A percentile compares a stretch with the other conserved stretches of the same genome.
phyloP scores from a whole-genome alignment of 2,888 invertebrate genomes.

The Scaptomyza polygonia region DNA sequence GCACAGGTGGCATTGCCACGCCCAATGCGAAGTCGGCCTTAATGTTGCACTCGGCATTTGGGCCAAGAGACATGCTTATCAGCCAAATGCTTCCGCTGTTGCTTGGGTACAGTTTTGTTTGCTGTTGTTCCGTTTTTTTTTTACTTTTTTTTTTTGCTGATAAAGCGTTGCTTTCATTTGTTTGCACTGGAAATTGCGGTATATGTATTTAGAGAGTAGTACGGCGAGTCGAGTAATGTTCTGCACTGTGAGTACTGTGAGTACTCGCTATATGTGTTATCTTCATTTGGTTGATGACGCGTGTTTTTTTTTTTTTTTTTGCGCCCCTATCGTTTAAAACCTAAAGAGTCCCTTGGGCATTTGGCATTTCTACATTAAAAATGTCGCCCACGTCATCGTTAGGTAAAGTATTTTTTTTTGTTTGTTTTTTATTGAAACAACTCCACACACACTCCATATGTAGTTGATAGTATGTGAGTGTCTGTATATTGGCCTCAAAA shows the following conservation, averaged over 20 bases:
- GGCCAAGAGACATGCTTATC: constrained; percentile 17
- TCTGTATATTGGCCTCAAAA: constrained; percentile 20
- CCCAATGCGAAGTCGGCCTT: constrained; percentile 54
- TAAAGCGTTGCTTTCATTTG: constrained; percentile 63
- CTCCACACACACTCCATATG: background rate
- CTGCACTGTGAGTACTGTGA: constrained; percentile 10
- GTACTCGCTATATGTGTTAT: constrained; percentile 41
- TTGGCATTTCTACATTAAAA: no score
- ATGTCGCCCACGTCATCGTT: constrained; percentile 39
- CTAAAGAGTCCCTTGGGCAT: background rate
- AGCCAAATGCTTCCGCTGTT: constrained; percentile 39
- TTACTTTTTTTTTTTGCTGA: constrained; percentile 43
- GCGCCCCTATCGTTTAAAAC: constrained; percentile 23
- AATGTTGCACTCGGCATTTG: constrained; percentile 72
- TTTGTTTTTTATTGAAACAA: background rate
- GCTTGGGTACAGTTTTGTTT: constrained; percentile 31
- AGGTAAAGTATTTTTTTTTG: no score
- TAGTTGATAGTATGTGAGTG: no score
- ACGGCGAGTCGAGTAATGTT: no score
- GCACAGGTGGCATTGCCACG: constrained; percentile 70
- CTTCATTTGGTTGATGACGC: constrained; percentile 28
- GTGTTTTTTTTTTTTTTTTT: background rate
- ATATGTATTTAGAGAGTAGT: constrained; percentile 66
- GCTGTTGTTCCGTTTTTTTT: constrained; percentile 13
- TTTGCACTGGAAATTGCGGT: constrained; percentile 71